Evolutionary conservation across 2,888 invertebrate genomes (phyloP).

Genomic region (Marronus borbonicus): DNA sequence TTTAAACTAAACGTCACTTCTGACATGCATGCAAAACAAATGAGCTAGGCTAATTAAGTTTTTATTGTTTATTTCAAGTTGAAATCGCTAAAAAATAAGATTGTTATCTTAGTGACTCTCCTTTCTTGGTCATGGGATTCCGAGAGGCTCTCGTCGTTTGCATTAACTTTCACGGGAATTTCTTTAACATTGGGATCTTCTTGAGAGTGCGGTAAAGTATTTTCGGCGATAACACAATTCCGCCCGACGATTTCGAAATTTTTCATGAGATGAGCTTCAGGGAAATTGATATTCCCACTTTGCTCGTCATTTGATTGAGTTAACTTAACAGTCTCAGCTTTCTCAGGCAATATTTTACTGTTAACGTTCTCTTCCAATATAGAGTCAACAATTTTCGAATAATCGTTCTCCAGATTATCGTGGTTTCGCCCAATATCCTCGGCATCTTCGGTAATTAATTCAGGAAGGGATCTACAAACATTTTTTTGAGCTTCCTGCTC

Average conservation of each 20-base stretch:
- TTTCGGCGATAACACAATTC: constrained; percentile 39
- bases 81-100: no score
- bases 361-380: constrained; percentile 30
- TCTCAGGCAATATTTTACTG: background rate
- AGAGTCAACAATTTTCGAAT: constrained; percentile 33
- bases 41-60: no score
- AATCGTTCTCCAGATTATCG: constrained; percentile 29
- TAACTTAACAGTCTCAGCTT: background rate
- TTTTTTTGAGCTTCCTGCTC: background rate
- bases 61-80: no score
- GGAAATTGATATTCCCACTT: background rate
- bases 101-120: background rate
- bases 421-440: constrained; percentile 13
- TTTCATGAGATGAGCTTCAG: background rate
- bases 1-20: no score
- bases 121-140: constrained; percentile 11
- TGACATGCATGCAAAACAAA: no score
- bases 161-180: background rate
- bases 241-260: constrained; percentile 18
- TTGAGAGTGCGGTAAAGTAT: background rate
- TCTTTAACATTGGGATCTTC: background rate
- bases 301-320: background rate
- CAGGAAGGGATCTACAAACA: constrained; percentile 22
- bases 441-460: constrained; percentile 24
- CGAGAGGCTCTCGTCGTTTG: no score